Percentiles rank a stretch among this genome's conserved stretches.
phyloP scores from a whole-genome alignment of 2,888 invertebrate species.

The Drosophila suboccidentalis region DNA sequence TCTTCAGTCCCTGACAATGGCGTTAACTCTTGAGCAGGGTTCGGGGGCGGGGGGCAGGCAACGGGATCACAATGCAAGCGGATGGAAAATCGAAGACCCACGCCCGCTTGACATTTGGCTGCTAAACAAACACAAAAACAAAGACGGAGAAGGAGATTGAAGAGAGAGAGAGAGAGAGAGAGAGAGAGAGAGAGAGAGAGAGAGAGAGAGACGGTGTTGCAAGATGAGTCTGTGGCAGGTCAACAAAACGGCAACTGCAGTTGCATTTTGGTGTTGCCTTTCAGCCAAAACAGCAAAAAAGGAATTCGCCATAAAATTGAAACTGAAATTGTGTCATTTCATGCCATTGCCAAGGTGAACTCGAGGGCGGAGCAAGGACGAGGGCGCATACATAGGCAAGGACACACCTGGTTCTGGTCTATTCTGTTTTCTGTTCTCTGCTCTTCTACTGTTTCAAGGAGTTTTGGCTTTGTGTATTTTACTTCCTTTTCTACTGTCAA shows the following conservation, averaged over 20 bases:
- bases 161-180: conserved; percentile 15
- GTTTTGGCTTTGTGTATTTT: conserved; percentile 38
- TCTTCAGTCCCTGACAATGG: conserved; percentile 45
- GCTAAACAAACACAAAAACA: conserved; percentile 67
- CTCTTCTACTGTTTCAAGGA: conserved; percentile 37
- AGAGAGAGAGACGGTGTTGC: conserved; percentile 16
- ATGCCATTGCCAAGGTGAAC: conserved; percentile 65
- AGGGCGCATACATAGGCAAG: conserved; percentile 24
- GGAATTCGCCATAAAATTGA: conserved; percentile 65
- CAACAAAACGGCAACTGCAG: conserved; percentile 58
- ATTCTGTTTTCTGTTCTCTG: neutral
- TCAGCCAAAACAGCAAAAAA: conserved; percentile 42
- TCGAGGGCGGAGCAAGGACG: neutral
- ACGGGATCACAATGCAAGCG: conserved; percentile 60
- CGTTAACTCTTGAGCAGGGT: conserved; percentile 67
- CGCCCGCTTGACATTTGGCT: conserved; percentile 80
- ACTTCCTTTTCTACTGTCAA: conserved; percentile 55
- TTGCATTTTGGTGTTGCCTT: conserved; percentile 73
- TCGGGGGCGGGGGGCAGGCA: conserved; percentile 18
- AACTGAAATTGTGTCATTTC: conserved; percentile 84
- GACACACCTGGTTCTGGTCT: conserved; percentile 52
- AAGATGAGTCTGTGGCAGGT: conserved; percentile 52
- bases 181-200: conserved; percentile 7
- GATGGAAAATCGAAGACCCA: conserved; percentile 70
- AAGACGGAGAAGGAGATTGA: conserved; percentile 15